These are phyloP conservation scores for Hepsetus odoe DNA, from an alignment of 2,113 vertebrate species.

Conservation along the genomic window DNA sequence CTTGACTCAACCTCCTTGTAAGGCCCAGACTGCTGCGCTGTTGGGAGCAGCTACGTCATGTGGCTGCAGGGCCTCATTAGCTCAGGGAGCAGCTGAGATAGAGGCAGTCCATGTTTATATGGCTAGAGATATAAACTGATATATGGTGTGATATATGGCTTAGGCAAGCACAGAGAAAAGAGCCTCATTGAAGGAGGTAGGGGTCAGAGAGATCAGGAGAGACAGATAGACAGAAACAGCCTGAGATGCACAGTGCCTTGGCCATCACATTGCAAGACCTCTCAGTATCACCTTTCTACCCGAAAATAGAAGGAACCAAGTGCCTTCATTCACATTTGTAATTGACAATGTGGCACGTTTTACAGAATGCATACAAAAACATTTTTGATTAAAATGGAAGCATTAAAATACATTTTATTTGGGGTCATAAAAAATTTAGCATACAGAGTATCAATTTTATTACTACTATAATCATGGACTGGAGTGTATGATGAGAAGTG, in stretches of 20 bases:
- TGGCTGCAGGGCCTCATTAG: slow-evolving; percentile 69
- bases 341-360: too few species aligned
- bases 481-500: too few species aligned
- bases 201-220: slow-evolving; percentile 59
- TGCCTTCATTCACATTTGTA: too few species aligned
- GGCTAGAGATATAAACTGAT: slow-evolving; percentile 47
- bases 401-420: too few species aligned
- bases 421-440: too few species aligned
- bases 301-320: not conserved
- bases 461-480: too few species aligned
- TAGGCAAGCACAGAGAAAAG: not conserved
- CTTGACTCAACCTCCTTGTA: not conserved
- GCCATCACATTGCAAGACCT: not conserved
- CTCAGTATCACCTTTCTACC: not conserved
- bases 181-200: slow-evolving; percentile 54
- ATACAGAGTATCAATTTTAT: too few species aligned
- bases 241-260: slow-evolving; percentile 6
- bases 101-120: slow-evolving; percentile 61
- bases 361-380: too few species aligned
- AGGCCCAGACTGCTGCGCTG: not conserved
- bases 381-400: too few species aligned
- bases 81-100: slow-evolving; percentile 57
- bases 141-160: slow-evolving; percentile 66
- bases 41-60: slow-evolving; percentile 34
- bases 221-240: not conserved